Percentiles rank a stretch among this genome's conserved stretches.
phyloP scores from a whole-genome alignment of 2,113 vertebrate genomes.

The Neofelis nebulosa region DNA sequence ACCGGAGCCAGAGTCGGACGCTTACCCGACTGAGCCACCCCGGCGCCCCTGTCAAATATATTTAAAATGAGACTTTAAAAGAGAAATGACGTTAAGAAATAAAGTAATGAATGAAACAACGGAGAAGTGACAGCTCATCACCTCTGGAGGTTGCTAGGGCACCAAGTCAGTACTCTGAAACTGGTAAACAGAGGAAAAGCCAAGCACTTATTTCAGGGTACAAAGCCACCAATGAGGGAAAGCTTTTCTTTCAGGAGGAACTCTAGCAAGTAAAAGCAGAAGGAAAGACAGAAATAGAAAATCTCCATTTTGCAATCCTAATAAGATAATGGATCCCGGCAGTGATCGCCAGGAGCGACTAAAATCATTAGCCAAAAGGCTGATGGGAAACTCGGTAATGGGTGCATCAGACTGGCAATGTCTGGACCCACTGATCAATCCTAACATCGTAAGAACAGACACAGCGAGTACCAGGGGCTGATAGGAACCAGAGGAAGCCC shows the following conservation, averaged over 20 bases:
- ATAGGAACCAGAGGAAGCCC: neutral
- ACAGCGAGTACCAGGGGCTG: neutral
- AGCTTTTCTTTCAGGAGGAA: neutral
- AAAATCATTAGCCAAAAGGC: neutral
- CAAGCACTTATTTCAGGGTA: neutral
- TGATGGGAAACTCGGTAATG: neutral
- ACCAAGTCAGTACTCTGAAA: neutral
- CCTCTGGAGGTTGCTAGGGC: neutral
- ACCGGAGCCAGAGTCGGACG: too few species aligned
- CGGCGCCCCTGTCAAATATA: neutral
- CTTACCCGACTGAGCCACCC: too few species aligned
- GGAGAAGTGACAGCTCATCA: neutral
- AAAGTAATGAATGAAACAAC: neutral
- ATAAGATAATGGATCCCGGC: constrained; percentile 32
- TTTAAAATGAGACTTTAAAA: neutral
- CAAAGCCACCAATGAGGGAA: neutral
- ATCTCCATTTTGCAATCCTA: neutral
- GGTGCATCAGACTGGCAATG: neutral
- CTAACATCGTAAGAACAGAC: neutral
- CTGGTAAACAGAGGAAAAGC: neutral
- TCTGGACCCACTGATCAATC: neutral
- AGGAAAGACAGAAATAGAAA: neutral
- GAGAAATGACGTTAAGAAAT: neutral
- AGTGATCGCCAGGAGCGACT: neutral
- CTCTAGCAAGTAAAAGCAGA: neutral